Evolutionary conservation across 2,797 vertebrate species (phyloP).

Genomic region (Scolopax bukidnonensis): DNA sequence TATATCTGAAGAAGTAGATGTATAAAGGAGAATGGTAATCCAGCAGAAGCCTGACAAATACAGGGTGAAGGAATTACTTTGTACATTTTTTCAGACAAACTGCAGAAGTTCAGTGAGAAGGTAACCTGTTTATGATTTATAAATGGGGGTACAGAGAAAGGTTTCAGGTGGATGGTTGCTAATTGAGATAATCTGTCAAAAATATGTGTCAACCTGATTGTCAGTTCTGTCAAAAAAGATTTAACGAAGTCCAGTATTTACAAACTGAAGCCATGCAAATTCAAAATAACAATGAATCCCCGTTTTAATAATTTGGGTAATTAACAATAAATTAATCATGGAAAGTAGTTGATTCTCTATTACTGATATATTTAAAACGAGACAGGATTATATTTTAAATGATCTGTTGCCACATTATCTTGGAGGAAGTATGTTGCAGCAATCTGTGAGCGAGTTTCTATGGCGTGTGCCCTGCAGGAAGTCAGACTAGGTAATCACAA

Average conservation of each 20-base stretch:
- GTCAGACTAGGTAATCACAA: constrained; percentile 47
- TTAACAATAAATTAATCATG: neutral
- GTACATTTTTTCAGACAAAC: neutral
- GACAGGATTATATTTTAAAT: neutral
- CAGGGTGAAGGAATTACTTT: neutral
- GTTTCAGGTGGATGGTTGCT: neutral
- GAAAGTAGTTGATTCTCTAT: neutral
- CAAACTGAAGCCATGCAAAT: neutral
- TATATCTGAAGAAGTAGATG: neutral
- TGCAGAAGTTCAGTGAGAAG: neutral
- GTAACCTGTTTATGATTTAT: neutral
- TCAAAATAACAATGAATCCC: neutral
- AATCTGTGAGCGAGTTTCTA: constrained; percentile 21
- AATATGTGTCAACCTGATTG: neutral
- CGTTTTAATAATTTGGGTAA: neutral
- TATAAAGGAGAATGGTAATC: neutral
- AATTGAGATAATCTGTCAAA: neutral
- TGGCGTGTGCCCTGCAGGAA: constrained; percentile 51
- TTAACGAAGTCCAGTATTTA: neutral
- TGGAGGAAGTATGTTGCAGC: neutral
- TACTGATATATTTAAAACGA: constrained; percentile 14
- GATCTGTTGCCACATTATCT: neutral
- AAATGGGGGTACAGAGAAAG: neutral
- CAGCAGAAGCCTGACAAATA: neutral
- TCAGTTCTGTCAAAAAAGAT: neutral